Evolutionary conservation across 2,797 vertebrate genomes (phyloP).

Genomic region (Hydrolagus colliei): DNA sequence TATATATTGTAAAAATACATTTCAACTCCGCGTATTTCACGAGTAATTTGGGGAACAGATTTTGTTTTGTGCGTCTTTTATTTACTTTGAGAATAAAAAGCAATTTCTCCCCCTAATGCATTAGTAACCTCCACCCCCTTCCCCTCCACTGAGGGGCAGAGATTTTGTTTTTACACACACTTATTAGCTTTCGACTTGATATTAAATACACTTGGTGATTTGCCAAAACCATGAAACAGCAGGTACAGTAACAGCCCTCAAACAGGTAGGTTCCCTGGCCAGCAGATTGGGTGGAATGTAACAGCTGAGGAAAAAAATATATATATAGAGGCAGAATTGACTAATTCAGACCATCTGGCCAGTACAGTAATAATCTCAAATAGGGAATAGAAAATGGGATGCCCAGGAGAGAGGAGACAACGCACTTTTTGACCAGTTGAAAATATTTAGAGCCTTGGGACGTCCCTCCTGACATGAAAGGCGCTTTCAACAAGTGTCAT

Average conservation of each 20-base stretch:
- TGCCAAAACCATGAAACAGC: slow-evolving; percentile 33
- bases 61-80: slow-evolving; percentile 40
- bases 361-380: slow-evolving; percentile 12
- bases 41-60: slow-evolving; percentile 36
- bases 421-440: slow-evolving; percentile 17
- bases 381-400: slow-evolving; percentile 28
- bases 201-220: slow-evolving; percentile 28
- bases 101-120: slow-evolving; percentile 35
- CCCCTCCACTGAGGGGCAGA: neutral
- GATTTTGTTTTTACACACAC: slow-evolving; percentile 32
- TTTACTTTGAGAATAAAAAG: slow-evolving; percentile 34
- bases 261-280: neutral
- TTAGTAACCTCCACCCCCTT: slow-evolving; percentile 11
- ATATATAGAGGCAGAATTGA: neutral
- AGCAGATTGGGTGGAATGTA: slow-evolving; percentile 29
- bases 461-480: too few relatives aligned
- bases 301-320: neutral
- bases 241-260: slow-evolving; percentile 20
- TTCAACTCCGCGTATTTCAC: slow-evolving; percentile 40
- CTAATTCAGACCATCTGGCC: slow-evolving; percentile 34
- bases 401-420: neutral
- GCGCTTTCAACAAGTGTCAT: too few relatives aligned
- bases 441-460: neutral
- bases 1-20: slow-evolving; percentile 26
- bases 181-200: slow-evolving; percentile 25